These are phyloP conservation scores for Beris chalybata DNA, from an alignment of 2,888 invertebrate genomes.

Conservation along the genomic window DNA sequence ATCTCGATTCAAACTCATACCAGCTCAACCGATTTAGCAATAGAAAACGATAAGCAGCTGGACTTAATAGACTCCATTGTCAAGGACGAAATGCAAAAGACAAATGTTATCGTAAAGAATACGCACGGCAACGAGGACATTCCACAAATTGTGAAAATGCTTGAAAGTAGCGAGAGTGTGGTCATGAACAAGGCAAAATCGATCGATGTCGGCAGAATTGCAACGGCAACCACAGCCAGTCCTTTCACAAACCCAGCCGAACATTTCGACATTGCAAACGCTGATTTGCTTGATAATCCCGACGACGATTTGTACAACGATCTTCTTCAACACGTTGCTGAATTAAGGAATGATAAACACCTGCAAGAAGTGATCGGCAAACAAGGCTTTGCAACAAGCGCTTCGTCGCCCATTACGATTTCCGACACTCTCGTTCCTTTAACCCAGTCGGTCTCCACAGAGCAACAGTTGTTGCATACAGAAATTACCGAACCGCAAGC, in stretches of 20 bases:
- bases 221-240: constrained; percentile 18
- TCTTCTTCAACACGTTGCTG: constrained; percentile 72
- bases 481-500: constrained; percentile 21
- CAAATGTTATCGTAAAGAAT: constrained; percentile 43
- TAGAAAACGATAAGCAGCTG: constrained; percentile 54
- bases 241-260: constrained; percentile 42
- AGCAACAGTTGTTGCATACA: not conserved
- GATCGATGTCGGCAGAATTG: constrained; percentile 14
- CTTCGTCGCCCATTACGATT: constrained; percentile 18
- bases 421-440: not conserved
- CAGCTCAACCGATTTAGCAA: constrained; percentile 51
- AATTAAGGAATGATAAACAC: constrained; percentile 70
- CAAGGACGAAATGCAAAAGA: constrained; percentile 50
- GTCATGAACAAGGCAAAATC: constrained; percentile 38
- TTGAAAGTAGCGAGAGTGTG: constrained; percentile 51
- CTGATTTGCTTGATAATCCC: constrained; percentile 57
- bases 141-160: constrained; percentile 60
- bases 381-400: constrained; percentile 59
- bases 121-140: constrained; percentile 49
- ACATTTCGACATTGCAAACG: constrained; percentile 49
- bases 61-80: constrained; percentile 56
- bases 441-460: not conserved
- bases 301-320: constrained; percentile 70
- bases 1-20: constrained; percentile 55
- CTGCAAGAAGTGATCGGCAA: constrained; percentile 74